Base-by-base conservation (phyloP, 2,888 invertebrate species). In the Dicyrtomina minuta region DNA sequence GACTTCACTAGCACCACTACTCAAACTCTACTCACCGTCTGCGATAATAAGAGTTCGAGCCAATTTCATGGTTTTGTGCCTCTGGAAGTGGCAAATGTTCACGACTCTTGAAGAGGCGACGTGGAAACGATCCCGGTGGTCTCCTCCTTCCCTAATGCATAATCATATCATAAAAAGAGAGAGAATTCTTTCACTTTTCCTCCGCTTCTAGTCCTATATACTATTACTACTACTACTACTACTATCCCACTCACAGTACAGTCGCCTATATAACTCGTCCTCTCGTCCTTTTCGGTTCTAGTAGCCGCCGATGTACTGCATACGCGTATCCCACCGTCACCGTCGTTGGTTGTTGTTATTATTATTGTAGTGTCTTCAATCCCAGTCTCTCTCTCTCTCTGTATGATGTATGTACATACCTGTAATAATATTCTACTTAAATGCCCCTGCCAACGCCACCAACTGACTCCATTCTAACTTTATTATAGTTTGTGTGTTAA, bases 21-120 rank as follows among this genome's bases (percentile, higher is more conserved):
- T n/a, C n/a, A n/a, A n/a, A 17, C 24, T 53, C 46, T n/a, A 56
- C 56, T 56, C 56, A 56, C 26, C 56, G 58, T 58, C 58, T 20
- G 20, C 33, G 33, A 33, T 58, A 33, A 58, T 58, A 58, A 39
- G 56, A 59, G 59, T 51, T 46, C 33, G 55, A 71, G 71, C 68
- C 71, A 71, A 71, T 71, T 71, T 71, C 71, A 71, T 71, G 71
- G 62, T 65, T 61, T 62, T 64, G 53, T 71, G 70, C 61, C 56
- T 66, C 49, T 66, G 56, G 43, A 70, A 70, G 66, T 70, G 70
- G 70, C 61, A 66, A 66, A 66, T 66, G 58, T 59, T 66, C 56
- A 58, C 58, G 66, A 66, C 59, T 58, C 22, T 24, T 20, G 24
- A 58, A 22, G 39, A 56, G 67, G 60, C 24, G 68, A 61, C 33